phyloP scores from a whole-genome alignment of 2,113 vertebrate genomes.

The Dascyllus trimaculatus region DNA sequence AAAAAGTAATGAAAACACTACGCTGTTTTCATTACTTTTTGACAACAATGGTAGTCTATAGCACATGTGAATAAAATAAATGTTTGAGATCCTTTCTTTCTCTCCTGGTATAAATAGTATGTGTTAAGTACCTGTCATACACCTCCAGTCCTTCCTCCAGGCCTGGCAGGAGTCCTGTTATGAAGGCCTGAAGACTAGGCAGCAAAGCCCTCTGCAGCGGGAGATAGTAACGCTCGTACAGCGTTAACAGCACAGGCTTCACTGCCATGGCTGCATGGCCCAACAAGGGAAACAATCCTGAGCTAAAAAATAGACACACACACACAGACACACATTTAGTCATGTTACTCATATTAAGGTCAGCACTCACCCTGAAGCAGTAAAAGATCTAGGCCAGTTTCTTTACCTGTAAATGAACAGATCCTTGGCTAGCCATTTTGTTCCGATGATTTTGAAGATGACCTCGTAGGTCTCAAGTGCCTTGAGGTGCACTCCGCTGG shows the following conservation, averaged over 20 bases:
- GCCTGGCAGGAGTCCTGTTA: constrained; percentile 94
- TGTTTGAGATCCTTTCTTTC: not conserved
- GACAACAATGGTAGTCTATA: too few species aligned
- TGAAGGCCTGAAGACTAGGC: constrained; percentile 96
- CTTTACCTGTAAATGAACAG: constrained; percentile 93
- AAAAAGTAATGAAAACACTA: too few species aligned
- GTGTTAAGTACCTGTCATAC: constrained; percentile 89
- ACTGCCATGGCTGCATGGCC: constrained; percentile 95
- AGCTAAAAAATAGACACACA: constrained; percentile 81
- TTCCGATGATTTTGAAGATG: constrained; percentile 98
- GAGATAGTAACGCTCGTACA: constrained; percentile 97
- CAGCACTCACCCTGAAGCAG: not conserved
- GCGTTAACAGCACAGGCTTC: constrained; percentile 90
- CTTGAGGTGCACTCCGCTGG: constrained; percentile 97
- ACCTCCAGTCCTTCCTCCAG: constrained; percentile 97
- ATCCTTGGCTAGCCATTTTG: constrained; percentile 93
- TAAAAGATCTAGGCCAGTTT: not conserved
- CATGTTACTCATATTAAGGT: not conserved
- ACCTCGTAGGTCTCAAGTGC: constrained; percentile 98
- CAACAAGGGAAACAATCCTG: constrained; percentile 94
- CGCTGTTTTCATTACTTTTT: too few species aligned
- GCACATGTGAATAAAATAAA: too few species aligned
- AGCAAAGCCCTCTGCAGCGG: constrained; percentile 94
- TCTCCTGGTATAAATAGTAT: not conserved
- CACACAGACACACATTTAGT: not conserved